Percentiles rank a stretch among this genome's conserved stretches.
phyloP scores from a whole-genome alignment of 2,888 invertebrate species.

The Lepidocyrtinus sp. region DNA sequence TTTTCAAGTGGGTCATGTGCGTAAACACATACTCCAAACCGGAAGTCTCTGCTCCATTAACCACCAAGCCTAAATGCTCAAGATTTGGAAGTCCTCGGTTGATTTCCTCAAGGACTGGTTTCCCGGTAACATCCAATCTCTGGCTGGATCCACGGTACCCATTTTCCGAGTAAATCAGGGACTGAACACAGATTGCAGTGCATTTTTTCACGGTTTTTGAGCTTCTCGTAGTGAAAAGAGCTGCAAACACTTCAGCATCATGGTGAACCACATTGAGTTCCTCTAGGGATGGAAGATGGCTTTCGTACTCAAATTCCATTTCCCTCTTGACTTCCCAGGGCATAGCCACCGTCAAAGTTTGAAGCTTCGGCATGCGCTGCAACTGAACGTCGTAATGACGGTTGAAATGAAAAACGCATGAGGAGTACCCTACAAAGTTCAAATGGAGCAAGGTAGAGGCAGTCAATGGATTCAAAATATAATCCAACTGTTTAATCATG shows the following conservation, averaged over 20 bases:
- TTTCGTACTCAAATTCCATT: not conserved
- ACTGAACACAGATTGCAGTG: not conserved
- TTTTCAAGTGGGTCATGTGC: constrained; percentile 11
- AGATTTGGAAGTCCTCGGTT: constrained; percentile 26
- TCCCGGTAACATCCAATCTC: not conserved
- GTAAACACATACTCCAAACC: constrained; percentile 16
- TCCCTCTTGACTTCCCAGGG: constrained; percentile 23
- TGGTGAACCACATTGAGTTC: constrained; percentile 20
- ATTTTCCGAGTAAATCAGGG: not conserved
- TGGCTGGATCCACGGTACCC: constrained; percentile 14
- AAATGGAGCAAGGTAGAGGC: not conserved
- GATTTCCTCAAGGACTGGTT: not conserved
- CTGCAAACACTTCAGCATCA: not conserved
- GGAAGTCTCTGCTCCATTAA: not conserved
- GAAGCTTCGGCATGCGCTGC: not conserved
- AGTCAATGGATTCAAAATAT: not conserved
- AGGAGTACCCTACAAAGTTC: constrained; percentile 26
- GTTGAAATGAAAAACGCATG: constrained; percentile 10
- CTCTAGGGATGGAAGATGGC: constrained; percentile 6
- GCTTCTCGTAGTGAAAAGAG: not conserved
- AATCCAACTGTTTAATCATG: constrained; percentile 5
- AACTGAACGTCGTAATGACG: constrained; percentile 2
- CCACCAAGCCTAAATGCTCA: constrained; percentile 24
- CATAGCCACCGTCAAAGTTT: constrained; percentile 12
- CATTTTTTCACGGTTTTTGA: constrained; percentile 15